These are phyloP conservation scores for Atrina japonica DNA, from an alignment of 2,888 invertebrate genomes.

Conservation along the genomic window DNA sequence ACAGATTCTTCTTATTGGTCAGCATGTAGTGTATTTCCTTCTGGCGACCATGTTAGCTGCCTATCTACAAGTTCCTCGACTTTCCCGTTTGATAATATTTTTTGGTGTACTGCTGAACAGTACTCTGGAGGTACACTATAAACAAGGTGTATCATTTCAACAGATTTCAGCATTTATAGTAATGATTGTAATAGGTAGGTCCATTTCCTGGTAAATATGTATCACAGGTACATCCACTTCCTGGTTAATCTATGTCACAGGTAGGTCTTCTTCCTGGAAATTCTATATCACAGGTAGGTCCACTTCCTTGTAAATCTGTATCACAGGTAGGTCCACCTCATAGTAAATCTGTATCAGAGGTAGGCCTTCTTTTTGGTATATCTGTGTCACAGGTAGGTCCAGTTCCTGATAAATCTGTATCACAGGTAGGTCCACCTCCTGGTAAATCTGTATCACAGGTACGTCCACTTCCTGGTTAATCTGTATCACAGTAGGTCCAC, in stretches of 20 bases:
- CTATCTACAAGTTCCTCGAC: conserved; percentile 72
- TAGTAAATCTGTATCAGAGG: not conserved
- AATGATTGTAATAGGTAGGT: conserved; percentile 32
- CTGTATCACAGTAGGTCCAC: too few species aligned
- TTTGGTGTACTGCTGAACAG: conserved; percentile 71
- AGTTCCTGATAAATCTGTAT: too few species aligned
- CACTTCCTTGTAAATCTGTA: too few species aligned
- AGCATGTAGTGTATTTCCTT: conserved; percentile 74
- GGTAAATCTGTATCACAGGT: too few species aligned
- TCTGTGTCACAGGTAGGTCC: not conserved
- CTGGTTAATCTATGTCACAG: too few species aligned
- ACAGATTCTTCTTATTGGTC: conserved; percentile 64
- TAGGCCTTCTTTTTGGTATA: not conserved
- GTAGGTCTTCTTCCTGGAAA: too few species aligned
- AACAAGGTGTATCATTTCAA: conserved; percentile 47
- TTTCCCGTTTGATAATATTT: conserved; percentile 68
- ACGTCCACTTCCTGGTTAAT: too few species aligned
- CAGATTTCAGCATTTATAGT: conserved; percentile 30
- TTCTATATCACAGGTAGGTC: too few species aligned
- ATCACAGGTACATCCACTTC: too few species aligned
- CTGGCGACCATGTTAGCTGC: conserved; percentile 70
- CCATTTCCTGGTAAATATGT: too few species aligned
- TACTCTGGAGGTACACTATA: conserved; percentile 68
- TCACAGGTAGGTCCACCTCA: too few species aligned
- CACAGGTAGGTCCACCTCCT: too few species aligned